A percentile compares a stretch with the other conserved stretches of the same genome.
phyloP scores from a whole-genome alignment of 2,113 vertebrate species.

The Vireo altiloquus region DNA sequence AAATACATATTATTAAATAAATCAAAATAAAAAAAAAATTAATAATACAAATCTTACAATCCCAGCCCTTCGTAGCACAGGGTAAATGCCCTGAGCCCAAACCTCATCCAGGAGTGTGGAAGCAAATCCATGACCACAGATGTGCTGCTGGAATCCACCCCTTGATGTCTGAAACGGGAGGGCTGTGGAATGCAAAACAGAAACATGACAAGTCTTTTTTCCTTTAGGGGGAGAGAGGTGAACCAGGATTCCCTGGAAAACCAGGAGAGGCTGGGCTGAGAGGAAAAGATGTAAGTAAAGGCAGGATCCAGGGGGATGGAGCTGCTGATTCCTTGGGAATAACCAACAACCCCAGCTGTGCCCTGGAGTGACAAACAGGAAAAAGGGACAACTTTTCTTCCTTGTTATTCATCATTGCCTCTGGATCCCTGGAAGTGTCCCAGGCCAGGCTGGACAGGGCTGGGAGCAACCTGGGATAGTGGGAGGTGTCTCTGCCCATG shows the following conservation, averaged over 20 bases:
- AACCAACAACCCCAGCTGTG: neutral
- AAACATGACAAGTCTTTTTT: neutral
- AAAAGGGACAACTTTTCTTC: neutral
- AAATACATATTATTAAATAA: neutral
- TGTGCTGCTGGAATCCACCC: neutral
- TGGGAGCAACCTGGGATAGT: neutral
- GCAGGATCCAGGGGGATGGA: neutral
- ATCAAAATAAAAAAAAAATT: too few species aligned
- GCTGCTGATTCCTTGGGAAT: neutral
- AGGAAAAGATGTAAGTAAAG: constrained; percentile 95
- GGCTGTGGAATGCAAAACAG: neutral
- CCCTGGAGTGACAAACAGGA: neutral
- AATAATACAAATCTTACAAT: neutral
- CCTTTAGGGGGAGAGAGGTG: constrained; percentile 80
- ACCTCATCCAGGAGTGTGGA: neutral
- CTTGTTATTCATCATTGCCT: too few species aligned
- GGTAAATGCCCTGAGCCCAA: neutral
- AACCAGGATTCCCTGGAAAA: constrained; percentile 70
- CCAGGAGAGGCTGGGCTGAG: constrained; percentile 82
- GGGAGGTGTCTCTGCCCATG: neutral
- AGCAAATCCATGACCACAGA: neutral
- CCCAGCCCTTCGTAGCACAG: neutral
- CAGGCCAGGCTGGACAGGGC: accelerated
- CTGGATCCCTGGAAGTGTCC: neutral
- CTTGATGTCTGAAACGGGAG: accelerated